Evolutionary conservation across 1,140 invertebrate genomes (phyloP).

Genomic region (Asbolus verrucosus): DNA sequence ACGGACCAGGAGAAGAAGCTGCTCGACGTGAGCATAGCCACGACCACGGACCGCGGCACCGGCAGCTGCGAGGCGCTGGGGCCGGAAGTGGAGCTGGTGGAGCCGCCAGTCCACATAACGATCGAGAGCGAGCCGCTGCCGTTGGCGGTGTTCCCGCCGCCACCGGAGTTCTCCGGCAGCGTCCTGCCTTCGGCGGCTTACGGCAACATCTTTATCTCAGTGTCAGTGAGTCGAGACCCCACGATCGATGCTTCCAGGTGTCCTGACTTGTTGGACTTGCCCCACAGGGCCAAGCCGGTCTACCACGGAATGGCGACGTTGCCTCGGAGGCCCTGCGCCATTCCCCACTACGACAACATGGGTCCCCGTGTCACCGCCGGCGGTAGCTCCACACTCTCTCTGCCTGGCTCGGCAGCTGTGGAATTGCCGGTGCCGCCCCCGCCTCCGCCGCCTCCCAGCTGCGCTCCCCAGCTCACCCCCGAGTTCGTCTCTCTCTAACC

Average conservation of each 20-base stretch:
- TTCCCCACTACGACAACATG: slow-evolving; percentile 83
- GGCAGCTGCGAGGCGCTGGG: slow-evolving; percentile 72
- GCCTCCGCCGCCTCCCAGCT: slow-evolving; percentile 67
- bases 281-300: slow-evolving; percentile 70
- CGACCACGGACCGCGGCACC: slow-evolving; percentile 76
- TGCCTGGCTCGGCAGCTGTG: slow-evolving; percentile 73
- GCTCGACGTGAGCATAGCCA: slow-evolving; percentile 82
- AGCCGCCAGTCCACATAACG: slow-evolving; percentile 79
- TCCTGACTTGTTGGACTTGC: slow-evolving; percentile 81
- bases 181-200: slow-evolving; percentile 72
- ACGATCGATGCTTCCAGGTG: slow-evolving; percentile 73
- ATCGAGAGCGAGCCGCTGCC: slow-evolving; percentile 74
- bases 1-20: slow-evolving; percentile 88
- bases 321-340: slow-evolving; percentile 62
- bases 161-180: slow-evolving; percentile 75
- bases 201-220: slow-evolving; percentile 81
- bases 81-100: slow-evolving; percentile 65
- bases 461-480: slow-evolving; percentile 58
- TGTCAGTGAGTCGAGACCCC: slow-evolving; percentile 78
- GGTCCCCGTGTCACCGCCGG: slow-evolving; percentile 88
- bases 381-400: slow-evolving; percentile 83
- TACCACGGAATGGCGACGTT: slow-evolving; percentile 65
- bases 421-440: slow-evolving; percentile 65
- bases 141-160: slow-evolving; percentile 71
- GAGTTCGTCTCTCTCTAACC: slow-evolving; percentile 65